Evolutionary conservation across 2,888 invertebrate genomes (phyloP).

Genomic region (Heteromurus nitidus): DNA sequence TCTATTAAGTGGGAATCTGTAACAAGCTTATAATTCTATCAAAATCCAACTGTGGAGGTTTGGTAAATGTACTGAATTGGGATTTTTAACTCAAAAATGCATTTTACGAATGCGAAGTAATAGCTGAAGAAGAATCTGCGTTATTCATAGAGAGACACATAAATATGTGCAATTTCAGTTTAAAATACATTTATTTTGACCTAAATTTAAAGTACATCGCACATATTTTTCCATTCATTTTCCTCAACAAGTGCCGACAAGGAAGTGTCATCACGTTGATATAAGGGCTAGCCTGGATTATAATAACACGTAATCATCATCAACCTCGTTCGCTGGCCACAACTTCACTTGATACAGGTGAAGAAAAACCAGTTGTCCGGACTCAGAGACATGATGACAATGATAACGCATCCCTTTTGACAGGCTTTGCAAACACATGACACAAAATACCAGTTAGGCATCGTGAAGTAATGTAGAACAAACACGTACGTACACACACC

Average conservation of each 20-base stretch:
- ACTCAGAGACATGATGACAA: conserved; percentile 52
- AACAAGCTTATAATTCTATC: too few relatives aligned
- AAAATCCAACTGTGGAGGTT: background rate
- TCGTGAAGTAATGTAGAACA: too few relatives aligned
- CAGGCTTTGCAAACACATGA: conserved; percentile 20
- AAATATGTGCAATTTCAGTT: background rate
- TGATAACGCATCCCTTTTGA: conserved; percentile 55
- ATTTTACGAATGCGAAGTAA: background rate
- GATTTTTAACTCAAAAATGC: background rate
- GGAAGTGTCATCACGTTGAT: conserved; percentile 46
- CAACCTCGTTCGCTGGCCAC: too few relatives aligned
- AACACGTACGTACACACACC: background rate
- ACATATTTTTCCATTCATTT: background rate
- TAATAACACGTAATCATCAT: background rate
- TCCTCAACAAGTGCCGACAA: conserved; percentile 21
- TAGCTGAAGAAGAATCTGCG: background rate
- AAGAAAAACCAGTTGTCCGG: conserved; percentile 55
- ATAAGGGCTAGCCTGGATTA: conserved; percentile 1
- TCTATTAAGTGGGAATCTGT: too few relatives aligned
- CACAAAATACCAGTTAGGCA: conserved; percentile 15
- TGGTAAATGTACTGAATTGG: background rate
- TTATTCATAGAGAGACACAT: background rate
- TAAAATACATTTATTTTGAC: background rate
- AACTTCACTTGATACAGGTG: too few relatives aligned
- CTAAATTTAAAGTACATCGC: background rate